These are phyloP conservation scores for Miichthys miiuy DNA, from an alignment of 2,797 vertebrate genomes.

Conservation along the genomic window DNA sequence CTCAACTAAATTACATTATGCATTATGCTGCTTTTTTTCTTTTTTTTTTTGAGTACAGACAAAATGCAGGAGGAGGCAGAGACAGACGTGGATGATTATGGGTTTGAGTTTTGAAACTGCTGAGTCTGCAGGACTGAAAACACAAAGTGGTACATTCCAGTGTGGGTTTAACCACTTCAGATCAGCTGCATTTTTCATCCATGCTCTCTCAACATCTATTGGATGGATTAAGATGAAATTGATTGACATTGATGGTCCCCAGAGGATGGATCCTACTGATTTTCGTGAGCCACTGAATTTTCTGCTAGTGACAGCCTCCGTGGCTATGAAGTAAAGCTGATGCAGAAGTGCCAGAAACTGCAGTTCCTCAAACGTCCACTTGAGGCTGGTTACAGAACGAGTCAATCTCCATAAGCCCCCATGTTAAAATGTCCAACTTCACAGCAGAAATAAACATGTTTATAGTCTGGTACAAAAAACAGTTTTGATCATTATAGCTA, in stretches of 20 bases:
- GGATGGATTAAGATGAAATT: not conserved
- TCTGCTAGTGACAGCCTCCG: not conserved
- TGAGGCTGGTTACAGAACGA: no score
- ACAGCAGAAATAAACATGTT: no score
- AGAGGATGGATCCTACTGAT: not conserved
- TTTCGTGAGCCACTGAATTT: not conserved
- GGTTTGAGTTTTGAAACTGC: conserved; percentile 32
- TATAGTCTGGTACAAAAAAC: no score
- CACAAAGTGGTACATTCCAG: not conserved
- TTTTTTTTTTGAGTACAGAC: conserved; percentile 23
- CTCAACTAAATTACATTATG: not conserved
- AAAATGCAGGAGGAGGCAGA: conserved; percentile 24
- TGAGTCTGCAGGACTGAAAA: conserved; percentile 36
- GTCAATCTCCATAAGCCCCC: no score
- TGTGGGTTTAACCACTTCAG: conserved; percentile 20
- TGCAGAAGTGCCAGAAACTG: no score
- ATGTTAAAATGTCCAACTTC: no score
- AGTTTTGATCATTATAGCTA: no score
- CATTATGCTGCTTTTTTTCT: conserved; percentile 8
- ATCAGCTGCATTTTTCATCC: conserved; percentile 4
- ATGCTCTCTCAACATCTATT: not conserved
- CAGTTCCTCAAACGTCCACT: no score
- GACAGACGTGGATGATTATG: conserved; percentile 47
- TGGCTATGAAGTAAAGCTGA: no score
- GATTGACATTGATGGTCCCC: not conserved